phyloP scores from a whole-genome alignment of 2,888 invertebrate genomes.

The Ametastegia equiseti region DNA sequence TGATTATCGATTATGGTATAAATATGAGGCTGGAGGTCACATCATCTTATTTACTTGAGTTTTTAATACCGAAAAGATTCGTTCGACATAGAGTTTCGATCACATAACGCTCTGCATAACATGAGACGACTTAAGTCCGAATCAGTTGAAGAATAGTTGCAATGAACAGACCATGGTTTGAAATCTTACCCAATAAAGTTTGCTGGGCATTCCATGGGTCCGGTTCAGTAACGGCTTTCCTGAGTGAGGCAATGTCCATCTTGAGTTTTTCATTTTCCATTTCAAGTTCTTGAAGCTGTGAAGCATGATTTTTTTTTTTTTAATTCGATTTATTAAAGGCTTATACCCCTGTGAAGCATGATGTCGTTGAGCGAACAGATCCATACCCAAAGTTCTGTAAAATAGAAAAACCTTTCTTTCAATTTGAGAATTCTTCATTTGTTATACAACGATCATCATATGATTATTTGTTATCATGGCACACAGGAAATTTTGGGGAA shows the following conservation, averaged over 20 bases:
- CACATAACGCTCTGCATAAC: constrained; percentile 30
- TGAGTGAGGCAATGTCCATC: constrained; percentile 85
- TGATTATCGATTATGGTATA: too few relatives aligned
- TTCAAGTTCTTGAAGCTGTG: constrained; percentile 88
- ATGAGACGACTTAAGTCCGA: too few relatives aligned
- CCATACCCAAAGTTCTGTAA: constrained; percentile 87
- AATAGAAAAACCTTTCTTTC: background rate
- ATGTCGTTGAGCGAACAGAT: constrained; percentile 83
- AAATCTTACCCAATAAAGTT: constrained; percentile 71
- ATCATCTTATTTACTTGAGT: too few relatives aligned
- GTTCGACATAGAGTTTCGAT: too few relatives aligned
- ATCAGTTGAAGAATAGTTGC: constrained; percentile 42
- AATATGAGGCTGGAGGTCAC: too few relatives aligned
- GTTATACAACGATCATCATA: too few relatives aligned
- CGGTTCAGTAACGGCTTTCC: constrained; percentile 83
- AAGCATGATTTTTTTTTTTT: constrained; percentile 81
- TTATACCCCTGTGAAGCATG: constrained; percentile 79
- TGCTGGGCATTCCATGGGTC: constrained; percentile 72
- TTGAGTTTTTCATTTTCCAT: constrained; percentile 91
- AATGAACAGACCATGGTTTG: background rate
- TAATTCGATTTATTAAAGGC: constrained; percentile 81
- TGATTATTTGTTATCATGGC: too few relatives aligned
- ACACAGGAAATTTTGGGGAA: too few relatives aligned
- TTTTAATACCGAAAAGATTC: too few relatives aligned
- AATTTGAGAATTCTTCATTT: background rate